Evolutionary conservation across 2,888 invertebrate species (phyloP).

Genomic region (Xylocampa areola): DNA sequence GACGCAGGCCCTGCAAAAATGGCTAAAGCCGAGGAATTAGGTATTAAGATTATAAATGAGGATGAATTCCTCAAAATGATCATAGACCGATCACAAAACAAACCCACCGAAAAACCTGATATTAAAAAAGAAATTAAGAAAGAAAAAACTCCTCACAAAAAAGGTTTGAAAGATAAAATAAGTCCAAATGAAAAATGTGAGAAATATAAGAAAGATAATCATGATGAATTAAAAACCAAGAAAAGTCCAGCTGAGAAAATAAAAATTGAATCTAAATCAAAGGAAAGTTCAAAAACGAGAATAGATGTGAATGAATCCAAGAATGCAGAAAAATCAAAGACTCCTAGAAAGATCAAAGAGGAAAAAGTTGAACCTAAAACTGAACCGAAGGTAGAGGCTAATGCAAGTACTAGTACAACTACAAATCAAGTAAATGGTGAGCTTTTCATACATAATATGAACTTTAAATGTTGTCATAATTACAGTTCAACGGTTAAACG

Average conservation of each 20-base stretch:
- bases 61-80: slow-evolving; percentile 95
- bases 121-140: slow-evolving; percentile 57
- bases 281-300: slow-evolving; percentile 39
- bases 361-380: slow-evolving; percentile 45
- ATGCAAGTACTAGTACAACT: slow-evolving; percentile 38
- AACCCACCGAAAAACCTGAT: slow-evolving; percentile 35
- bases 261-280: slow-evolving; percentile 42
- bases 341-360: slow-evolving; percentile 51
- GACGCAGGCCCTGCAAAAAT: slow-evolving; percentile 96
- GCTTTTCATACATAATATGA: neutral
- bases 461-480: too few species aligned
- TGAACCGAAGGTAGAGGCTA: slow-evolving; percentile 43
- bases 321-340: slow-evolving; percentile 54
- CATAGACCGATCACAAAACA: slow-evolving; percentile 71
- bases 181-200: slow-evolving; percentile 53
- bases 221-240: slow-evolving; percentile 53
- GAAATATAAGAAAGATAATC: slow-evolving; percentile 54
- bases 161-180: slow-evolving; percentile 52
- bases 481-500: too few species aligned
- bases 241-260: slow-evolving; percentile 40
- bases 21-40: slow-evolving; percentile 92
- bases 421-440: slow-evolving; percentile 31
- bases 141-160: slow-evolving; percentile 58
- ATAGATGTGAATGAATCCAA: slow-evolving; percentile 44
- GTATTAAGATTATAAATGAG: slow-evolving; percentile 94